phyloP scores from a whole-genome alignment of 2,797 vertebrate species.

The Melanotaenia parkinsoni region DNA sequence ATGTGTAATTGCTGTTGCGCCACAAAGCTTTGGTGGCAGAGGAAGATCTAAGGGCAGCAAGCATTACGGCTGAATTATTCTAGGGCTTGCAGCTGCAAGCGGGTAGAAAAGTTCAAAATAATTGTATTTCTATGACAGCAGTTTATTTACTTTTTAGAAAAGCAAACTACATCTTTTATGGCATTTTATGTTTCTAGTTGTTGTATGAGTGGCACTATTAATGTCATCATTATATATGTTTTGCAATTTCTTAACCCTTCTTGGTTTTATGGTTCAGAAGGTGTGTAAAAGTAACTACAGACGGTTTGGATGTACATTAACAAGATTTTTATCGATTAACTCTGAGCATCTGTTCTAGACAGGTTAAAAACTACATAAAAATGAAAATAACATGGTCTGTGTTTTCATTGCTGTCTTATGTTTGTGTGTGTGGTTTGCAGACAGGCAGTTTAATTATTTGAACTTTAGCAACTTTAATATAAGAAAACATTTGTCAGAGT shows the following conservation, averaged over 20 bases:
- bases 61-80: not conserved
- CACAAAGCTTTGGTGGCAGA: constrained; percentile 1
- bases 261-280: not conserved
- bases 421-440: constrained; percentile 12
- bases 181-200: not conserved
- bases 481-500: not conserved
- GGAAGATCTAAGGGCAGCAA: not conserved
- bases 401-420: constrained; percentile 5
- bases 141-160: not conserved
- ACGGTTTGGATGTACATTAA: not conserved
- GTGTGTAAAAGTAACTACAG: not conserved
- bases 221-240: not conserved
- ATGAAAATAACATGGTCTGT: constrained; percentile 3
- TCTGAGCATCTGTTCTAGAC: not conserved
- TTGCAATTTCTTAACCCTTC: not conserved
- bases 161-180: constrained; percentile 1
- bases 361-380: not conserved
- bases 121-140: not conserved
- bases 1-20: constrained; percentile 8
- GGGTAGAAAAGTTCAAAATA: not conserved
- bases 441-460: not conserved
- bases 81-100: constrained; percentile 6
- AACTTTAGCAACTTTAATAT: not conserved
- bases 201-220: not conserved
- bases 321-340: no score